These are phyloP conservation scores for Orthosia gothica DNA, from an alignment of 2,888 invertebrate genomes.

Conservation along the genomic window DNA sequence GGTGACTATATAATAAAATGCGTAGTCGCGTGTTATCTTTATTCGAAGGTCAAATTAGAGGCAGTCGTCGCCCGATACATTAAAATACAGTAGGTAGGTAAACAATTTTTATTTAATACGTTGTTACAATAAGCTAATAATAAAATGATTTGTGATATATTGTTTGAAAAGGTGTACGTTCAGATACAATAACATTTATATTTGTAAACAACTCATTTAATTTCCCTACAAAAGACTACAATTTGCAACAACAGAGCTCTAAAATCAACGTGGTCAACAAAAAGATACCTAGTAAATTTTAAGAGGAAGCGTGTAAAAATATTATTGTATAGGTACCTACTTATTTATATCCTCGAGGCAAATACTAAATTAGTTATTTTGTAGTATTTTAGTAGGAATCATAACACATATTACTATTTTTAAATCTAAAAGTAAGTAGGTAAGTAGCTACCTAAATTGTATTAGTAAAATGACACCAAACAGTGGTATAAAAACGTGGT, in stretches of 20 bases:
- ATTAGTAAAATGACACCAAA: conserved; percentile 50
- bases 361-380: neutral
- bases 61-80: conserved; percentile 61
- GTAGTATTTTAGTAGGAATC: neutral
- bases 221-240: neutral
- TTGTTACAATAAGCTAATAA: conserved; percentile 5
- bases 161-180: neutral
- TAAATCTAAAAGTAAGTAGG: conserved; percentile 3
- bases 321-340: neutral
- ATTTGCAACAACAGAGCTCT: neutral
- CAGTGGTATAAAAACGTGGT: conserved; percentile 61
- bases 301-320: neutral
- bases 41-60: conserved; percentile 73
- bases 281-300: conserved; percentile 13
- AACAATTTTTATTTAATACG: neutral
- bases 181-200: neutral
- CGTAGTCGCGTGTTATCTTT: conserved; percentile 59
- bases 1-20: conserved; percentile 56
- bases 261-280: conserved; percentile 20
- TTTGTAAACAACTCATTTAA: conserved; percentile 20
- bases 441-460: conserved; percentile 3
- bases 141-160: neutral
- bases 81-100: conserved; percentile 16
- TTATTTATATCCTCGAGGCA: conserved; percentile 6
- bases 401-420: conserved; percentile 1